Evolutionary conservation across 2,113 vertebrate species (phyloP).

Genomic region (Salvelinus alpinus): DNA sequence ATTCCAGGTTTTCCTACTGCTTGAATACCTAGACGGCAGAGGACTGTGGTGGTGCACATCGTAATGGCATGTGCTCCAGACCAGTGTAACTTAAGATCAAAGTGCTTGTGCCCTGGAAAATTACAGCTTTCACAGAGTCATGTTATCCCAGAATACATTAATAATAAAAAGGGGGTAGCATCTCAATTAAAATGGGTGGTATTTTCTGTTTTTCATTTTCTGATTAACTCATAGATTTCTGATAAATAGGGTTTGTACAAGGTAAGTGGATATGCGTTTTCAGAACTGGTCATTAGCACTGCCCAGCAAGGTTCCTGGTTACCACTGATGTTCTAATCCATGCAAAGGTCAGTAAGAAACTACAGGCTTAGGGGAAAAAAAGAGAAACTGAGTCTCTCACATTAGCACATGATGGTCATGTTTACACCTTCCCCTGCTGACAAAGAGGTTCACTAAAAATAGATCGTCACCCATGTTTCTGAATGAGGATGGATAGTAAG

Average conservation of each 20-base stretch:
- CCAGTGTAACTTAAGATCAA: not conserved
- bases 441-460: not conserved
- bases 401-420: constrained; percentile 24
- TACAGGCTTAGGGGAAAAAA: constrained; percentile 66
- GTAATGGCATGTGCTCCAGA: not conserved
- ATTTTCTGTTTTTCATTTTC: not conserved
- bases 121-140: not conserved
- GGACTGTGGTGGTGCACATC: too few relatives aligned
- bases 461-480: not conserved
- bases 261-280: not conserved
- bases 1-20: not conserved
- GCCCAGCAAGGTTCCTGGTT: constrained; percentile 49
- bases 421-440: constrained; percentile 5
- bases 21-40: too few relatives aligned
- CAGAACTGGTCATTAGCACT: constrained; percentile 8
- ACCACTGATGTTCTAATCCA: constrained; percentile 66
- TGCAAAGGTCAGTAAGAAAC: constrained; percentile 72
- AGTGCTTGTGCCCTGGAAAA: not conserved
- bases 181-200: not conserved
- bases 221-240: too few relatives aligned
- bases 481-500: not conserved
- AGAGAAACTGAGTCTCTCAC: constrained; percentile 51
- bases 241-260: too few relatives aligned
- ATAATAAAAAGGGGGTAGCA: not conserved
- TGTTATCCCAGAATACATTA: not conserved